Evolutionary conservation across 2,113 vertebrate species (phyloP).

Genomic region (Struthio camelus): DNA sequence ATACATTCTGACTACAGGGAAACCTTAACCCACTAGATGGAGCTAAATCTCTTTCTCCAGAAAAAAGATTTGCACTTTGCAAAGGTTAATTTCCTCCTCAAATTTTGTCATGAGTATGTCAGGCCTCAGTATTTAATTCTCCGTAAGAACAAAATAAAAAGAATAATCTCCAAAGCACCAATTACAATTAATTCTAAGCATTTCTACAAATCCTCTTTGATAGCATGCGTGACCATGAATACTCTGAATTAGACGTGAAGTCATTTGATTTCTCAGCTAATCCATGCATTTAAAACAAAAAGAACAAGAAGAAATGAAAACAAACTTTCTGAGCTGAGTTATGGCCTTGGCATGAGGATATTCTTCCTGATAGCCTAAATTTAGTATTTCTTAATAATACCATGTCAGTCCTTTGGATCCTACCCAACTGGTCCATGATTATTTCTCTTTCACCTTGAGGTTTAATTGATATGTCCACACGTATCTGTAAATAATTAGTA

Average conservation of each 20-base stretch:
- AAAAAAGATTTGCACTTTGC: neutral
- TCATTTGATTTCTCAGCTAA: neutral
- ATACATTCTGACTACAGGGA: neutral
- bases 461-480: neutral
- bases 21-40: conserved; percentile 68
- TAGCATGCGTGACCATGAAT: neutral
- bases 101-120: neutral
- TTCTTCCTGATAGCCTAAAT: neutral
- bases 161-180: neutral
- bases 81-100: neutral
- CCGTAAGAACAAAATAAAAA: neutral
- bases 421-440: neutral
- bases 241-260: neutral
- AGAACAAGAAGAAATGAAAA: neutral
- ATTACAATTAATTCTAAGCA: neutral
- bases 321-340: neutral
- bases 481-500: neutral
- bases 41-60: conserved; percentile 37
- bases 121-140: neutral
- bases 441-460: neutral
- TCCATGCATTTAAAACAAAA: neutral
- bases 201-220: neutral
- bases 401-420: neutral
- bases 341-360: neutral
- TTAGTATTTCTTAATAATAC: neutral